Evolutionary conservation across 2,113 vertebrate species (phyloP).

Genomic region (Ramphastos sulfuratus): DNA sequence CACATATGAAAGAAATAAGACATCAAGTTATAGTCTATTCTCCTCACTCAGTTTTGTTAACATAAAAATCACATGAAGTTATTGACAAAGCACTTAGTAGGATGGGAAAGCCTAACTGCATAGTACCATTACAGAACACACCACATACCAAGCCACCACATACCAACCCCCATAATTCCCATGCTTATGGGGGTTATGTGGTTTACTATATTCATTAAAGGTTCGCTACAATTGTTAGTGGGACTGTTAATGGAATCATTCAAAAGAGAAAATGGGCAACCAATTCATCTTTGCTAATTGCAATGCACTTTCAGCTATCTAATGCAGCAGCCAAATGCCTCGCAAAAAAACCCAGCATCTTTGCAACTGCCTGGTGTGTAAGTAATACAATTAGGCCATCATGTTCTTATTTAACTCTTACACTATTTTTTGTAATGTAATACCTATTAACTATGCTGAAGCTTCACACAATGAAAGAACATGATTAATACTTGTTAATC

Average conservation of each 20-base stretch:
- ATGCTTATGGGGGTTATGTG: not conserved
- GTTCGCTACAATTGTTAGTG: not conserved
- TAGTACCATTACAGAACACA: not conserved
- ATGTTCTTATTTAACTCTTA: not conserved
- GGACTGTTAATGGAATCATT: slow-evolving; percentile 18
- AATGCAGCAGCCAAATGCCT: not conserved
- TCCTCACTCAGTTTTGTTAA: not conserved
- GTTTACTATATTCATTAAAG: slow-evolving; percentile 15
- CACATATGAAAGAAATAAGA: not conserved
- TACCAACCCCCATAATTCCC: too few species aligned
- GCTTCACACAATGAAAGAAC: not conserved
- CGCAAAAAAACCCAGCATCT: not conserved
- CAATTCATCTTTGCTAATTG: slow-evolving; percentile 43
- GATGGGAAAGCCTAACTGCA: not conserved
- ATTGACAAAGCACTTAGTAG: not conserved
- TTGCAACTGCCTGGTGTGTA: not conserved
- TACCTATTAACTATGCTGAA: not conserved
- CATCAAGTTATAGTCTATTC: not conserved
- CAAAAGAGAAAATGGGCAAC: not conserved
- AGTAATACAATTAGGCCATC: not conserved
- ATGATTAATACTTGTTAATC: not conserved
- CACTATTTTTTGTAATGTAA: not conserved
- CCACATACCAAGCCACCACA: not conserved
- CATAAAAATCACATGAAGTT: not conserved
- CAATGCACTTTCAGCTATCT: not conserved